These are phyloP conservation scores for Zoanthus gigantus DNA, from an alignment of 92 coral and sea anemone genomes.

Conservation along the genomic window DNA sequence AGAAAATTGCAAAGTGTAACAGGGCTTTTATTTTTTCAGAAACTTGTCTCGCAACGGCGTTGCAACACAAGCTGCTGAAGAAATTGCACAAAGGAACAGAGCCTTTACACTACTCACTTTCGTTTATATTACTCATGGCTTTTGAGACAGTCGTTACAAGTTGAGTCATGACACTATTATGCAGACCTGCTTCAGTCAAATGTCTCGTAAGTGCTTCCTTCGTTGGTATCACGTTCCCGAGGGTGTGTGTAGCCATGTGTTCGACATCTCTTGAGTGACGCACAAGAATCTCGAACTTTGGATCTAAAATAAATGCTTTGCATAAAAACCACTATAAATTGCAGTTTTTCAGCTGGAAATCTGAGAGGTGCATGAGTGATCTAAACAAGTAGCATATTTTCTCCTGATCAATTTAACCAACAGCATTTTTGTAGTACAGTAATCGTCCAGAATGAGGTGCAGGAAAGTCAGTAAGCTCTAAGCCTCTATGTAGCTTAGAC, in stretches of 20 bases:
- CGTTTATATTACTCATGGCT: conserved; percentile 26
- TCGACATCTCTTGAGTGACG: conserved; percentile 37
- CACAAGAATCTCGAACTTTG: conserved; percentile 14
- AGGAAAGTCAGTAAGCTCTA: not conserved
- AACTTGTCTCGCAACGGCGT: no score
- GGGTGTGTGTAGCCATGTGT: conserved; percentile 19
- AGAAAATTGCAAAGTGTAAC: no score
- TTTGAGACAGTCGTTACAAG: conserved; percentile 42
- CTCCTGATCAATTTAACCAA: not conserved
- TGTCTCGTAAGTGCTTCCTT: conserved; percentile 23
- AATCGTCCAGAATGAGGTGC: not conserved
- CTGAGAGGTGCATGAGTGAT: not conserved
- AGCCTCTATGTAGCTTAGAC: not conserved
- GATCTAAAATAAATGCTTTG: not conserved
- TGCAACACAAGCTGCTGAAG: no score
- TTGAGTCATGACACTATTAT: conserved; percentile 38
- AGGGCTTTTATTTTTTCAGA: no score
- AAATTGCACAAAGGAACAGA: no score
- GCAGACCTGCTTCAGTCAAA: conserved; percentile 43
- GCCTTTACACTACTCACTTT: conserved; percentile 36
- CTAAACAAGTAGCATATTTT: not conserved
- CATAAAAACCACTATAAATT: not conserved
- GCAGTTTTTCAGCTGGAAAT: not conserved
- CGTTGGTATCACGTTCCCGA: conserved; percentile 23
- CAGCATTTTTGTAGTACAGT: not conserved